Base-by-base conservation (phyloP, 2,888 invertebrate species). In the Cheilosia impressa region DNA sequence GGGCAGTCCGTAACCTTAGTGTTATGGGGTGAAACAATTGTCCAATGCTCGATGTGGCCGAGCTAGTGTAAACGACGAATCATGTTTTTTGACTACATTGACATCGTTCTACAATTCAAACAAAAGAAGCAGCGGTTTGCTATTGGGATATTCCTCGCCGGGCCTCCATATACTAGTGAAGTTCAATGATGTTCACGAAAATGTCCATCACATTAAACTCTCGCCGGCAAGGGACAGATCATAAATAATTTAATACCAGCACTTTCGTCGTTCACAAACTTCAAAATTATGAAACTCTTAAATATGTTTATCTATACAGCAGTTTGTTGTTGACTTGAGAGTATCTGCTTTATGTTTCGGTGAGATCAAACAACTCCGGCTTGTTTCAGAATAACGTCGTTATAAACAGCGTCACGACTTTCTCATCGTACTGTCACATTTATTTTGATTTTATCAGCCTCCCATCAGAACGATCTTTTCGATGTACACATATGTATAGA, bases 371-470 rank as follows among this genome's bases (percentile, higher is more conserved):
- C 43, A 15, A 19, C 4, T 17, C 22, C 60, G 13, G 68, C 4
- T n/a, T 60, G 60, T 31, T 68, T 76, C 58, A 38, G 31, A 4
- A n/a, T 24, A 58, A 53, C 45, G 53, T 77, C 52, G 60, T 69
- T 69, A 60, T 45, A 38, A 52, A 45, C 53, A 77, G 45, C 24
- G 69, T 71, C 77, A 71, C 69, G 62, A 69, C 69, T 69, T 78
- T 63, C 55, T 50, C 38, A 38, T 62, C 53, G 53, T 34, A 27
- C 45, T 78, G 77, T 78, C 77, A 69, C 69, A 78, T 78, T 76
- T 62, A 78, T 78, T 78, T 41, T 43, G 34, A 69, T 71, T 78
- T 69, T 78, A 78, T 78, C 62, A 50, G 55, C 55, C 22, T 69
- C 62, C 63, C 77, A 78, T 71, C 62, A 62, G 68, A 53, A 68